A percentile compares a stretch with the other conserved stretches of the same genome.
These are phyloP conservation scores for Proisotoma minuta DNA, from an alignment of 2,888 invertebrate species.

Conservation along the genomic window DNA sequence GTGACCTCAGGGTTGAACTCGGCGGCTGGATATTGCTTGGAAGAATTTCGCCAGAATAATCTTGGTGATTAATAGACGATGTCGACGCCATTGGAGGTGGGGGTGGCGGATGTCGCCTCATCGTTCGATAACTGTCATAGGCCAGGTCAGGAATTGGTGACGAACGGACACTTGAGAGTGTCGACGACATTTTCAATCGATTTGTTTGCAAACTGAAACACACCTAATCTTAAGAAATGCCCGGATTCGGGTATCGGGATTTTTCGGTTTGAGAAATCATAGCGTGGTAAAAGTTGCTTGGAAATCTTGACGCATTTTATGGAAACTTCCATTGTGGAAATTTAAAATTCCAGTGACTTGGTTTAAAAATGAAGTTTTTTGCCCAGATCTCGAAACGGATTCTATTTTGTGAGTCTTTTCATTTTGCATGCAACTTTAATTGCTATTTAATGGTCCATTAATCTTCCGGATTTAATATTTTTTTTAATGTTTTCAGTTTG, in stretches of 20 bases:
- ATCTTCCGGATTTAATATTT: too few species aligned
- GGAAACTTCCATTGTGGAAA: too few species aligned
- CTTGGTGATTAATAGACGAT: background rate
- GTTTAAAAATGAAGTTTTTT: too few species aligned
- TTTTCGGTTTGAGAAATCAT: background rate
- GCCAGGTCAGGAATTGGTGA: constrained; percentile 47
- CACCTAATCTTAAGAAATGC: background rate
- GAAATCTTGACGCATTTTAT: too few species aligned
- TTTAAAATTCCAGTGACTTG: too few species aligned
- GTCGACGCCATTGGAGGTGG: background rate
- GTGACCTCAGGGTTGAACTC: background rate
- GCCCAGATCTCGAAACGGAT: too few species aligned
- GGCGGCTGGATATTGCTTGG: background rate
- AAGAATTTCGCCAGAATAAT: background rate
- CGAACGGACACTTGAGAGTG: constrained; percentile 42
- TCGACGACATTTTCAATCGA: constrained; percentile 36
- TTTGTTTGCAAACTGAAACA: background rate
- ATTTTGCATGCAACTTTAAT: too few species aligned
- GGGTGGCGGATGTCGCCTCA: constrained; percentile 31
- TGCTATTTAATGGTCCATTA: too few species aligned
- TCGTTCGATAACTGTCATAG: constrained; percentile 43
- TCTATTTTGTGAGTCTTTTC: too few species aligned
- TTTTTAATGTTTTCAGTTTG: too few species aligned
- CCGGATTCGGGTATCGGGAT: background rate
- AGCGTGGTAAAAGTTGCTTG: too few species aligned